A percentile compares a stretch with the other conserved stretches of the same genome.
phyloP scores from a whole-genome alignment of 2,888 invertebrate genomes.

The Drosophila nigritarsus region DNA sequence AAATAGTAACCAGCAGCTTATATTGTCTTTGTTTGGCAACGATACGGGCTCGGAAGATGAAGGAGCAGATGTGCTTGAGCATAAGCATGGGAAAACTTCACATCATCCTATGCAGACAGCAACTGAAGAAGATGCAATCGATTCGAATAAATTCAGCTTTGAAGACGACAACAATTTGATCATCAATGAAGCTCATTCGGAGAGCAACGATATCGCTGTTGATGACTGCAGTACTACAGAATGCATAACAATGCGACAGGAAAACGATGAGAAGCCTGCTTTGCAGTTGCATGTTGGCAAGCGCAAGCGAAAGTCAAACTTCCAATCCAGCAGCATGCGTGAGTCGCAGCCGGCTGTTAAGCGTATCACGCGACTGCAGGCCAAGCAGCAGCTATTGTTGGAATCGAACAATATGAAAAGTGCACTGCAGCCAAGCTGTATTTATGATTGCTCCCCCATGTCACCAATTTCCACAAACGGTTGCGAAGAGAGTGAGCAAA shows the following conservation, averaged over 20 bases:
- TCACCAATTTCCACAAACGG: conserved; percentile 20
- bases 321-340: not conserved
- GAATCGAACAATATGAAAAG: not conserved
- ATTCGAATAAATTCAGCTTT: conserved; percentile 5
- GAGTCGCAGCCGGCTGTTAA: conserved; percentile 19
- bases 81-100: not conserved
- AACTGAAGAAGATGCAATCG: not conserved
- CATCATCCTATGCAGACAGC: not conserved
- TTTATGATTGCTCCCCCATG: conserved; percentile 24
- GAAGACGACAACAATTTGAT: conserved; percentile 1
- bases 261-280: not conserved
- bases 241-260: no score
- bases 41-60: conserved; percentile 4
- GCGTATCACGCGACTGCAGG: conserved; percentile 36
- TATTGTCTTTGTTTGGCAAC: conserved; percentile 12
- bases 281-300: not conserved
- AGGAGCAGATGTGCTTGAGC: no score
- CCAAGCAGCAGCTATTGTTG: conserved; percentile 25
- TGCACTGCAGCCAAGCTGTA: conserved; percentile 1
- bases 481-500: not conserved
- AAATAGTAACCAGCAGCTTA: not conserved
- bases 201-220: not conserved
- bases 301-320: conserved; percentile 33
- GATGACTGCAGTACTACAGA: not conserved
- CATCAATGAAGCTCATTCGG: not conserved